Evolutionary conservation across 2,113 vertebrate species (phyloP), one percentile per base, ranked within the genome.

Genomic region (Lophura nycthemera): DNA sequence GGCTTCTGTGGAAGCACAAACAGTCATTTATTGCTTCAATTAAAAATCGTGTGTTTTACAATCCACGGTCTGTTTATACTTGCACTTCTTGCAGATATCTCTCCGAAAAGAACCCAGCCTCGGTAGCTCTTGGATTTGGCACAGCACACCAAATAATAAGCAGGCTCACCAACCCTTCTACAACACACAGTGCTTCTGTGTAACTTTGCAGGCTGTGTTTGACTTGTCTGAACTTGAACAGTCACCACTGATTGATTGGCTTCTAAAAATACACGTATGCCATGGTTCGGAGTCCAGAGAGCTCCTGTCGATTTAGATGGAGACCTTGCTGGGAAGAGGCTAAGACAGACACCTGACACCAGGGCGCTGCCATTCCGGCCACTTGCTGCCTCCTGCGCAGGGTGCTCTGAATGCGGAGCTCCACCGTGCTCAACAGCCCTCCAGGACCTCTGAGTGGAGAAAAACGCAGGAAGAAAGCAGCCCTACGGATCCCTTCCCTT

Each of bases 181-280:
- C 2, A 1, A 52, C 87, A 93, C 95, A 96, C 90, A 92, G 94
- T 12, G 36, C 91, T 96, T 56, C 92, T 96, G 93, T 95, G 90
- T 92, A 96, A 96, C 95, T 96, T 82, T 75, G 80, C 92, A 91
- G 88, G 61, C 94, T 95, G 86, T 96, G 93, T 97, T 96, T 97
- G 96, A 97, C 92, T 95, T 96, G 94, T 72, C 92, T 95, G 93
- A 96, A 96, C 95, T 95, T 96, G 95, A 97, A 81, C 96, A 88
- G 91, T 97, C 94, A 89, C 83, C 79, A 38, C 79, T 97, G 95
- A 97, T 96, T 95, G 96, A 97, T 96, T 95, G 76, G 95, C 88
- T 96, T 96, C 96, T 97, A 97, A 97, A 97, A 97, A 97, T 97
- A 97, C 20, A 54, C 81, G 11, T 78, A 25, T 2, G 2, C 91